A percentile compares a stretch with the other conserved stretches of the same genome.
phyloP scores from a whole-genome alignment of 2,797 vertebrate genomes.

The Peromyscus attwateri region DNA sequence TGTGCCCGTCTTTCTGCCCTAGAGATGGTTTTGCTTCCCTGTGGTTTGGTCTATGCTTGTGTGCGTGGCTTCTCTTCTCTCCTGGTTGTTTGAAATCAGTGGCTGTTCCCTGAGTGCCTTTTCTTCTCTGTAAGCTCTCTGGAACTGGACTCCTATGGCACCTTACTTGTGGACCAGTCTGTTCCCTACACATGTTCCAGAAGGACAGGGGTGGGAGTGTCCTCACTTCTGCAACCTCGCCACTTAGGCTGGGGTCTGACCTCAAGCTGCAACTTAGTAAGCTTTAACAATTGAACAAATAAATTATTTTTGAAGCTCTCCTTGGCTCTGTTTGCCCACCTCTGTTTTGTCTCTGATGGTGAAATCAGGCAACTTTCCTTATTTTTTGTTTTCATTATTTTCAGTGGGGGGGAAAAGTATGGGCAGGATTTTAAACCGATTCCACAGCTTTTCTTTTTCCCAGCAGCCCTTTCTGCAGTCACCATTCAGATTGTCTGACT shows the following conservation, averaged over 20 bases:
- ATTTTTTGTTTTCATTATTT: constrained; percentile 38
- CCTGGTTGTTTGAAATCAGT: constrained; percentile 19
- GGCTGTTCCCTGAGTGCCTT: background rate
- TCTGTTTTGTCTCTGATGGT: constrained; percentile 8
- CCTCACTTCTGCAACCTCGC: constrained; percentile 29
- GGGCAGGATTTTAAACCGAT: constrained; percentile 1
- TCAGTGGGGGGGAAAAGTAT: background rate
- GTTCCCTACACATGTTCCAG: background rate
- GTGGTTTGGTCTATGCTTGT: background rate
- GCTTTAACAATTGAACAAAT: constrained; percentile 48
- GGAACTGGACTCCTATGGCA: background rate
- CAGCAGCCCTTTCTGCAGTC: constrained; percentile 10
- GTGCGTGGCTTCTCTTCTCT: background rate
- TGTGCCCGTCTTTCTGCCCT: background rate
- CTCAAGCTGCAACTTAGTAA: constrained; percentile 31
- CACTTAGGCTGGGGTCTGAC: constrained; percentile 1
- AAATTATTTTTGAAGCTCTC: background rate
- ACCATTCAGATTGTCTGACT: background rate
- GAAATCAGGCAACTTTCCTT: background rate
- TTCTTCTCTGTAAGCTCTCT: constrained; percentile 24
- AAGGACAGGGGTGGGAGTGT: constrained; percentile 33
- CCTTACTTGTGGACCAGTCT: constrained; percentile 28
- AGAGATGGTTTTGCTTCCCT: background rate
- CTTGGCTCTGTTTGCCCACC: background rate
- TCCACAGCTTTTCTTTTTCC: background rate